phyloP scores from a whole-genome alignment of 2,797 vertebrate genomes.

The Streptopelia turtur region DNA sequence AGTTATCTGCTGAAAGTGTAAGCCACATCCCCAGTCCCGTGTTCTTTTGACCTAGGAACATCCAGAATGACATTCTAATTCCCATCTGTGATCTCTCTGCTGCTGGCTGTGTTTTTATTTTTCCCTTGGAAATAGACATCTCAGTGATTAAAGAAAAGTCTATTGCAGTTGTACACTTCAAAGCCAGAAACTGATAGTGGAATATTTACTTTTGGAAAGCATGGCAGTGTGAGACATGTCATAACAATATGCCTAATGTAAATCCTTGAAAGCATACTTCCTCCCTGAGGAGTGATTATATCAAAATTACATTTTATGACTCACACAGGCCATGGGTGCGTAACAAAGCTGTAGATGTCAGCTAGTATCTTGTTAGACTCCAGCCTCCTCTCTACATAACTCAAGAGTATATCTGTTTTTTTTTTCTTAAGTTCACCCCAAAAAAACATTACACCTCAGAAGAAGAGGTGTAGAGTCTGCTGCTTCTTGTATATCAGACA shows the following conservation, averaged over 20 bases:
- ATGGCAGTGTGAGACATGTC: neutral
- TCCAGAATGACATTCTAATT: neutral
- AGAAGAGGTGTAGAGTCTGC: neutral
- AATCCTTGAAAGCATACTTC: neutral
- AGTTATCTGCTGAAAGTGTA: conserved; percentile 77
- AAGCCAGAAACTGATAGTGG: neutral
- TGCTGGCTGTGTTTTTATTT: neutral
- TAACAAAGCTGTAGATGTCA: neutral
- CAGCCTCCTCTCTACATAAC: neutral
- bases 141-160: neutral
- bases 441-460: neutral
- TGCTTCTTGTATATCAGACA: neutral
- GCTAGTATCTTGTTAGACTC: neutral
- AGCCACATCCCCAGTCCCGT: neutral
- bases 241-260: neutral
- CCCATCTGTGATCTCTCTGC: neutral
- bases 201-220: neutral
- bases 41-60: neutral
- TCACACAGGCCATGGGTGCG: neutral
- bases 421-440: neutral
- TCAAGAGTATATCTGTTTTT: neutral
- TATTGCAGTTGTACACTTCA: neutral
- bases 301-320: neutral
- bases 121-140: neutral
- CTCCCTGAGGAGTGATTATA: neutral